Evolutionary conservation across 2,888 invertebrate species (phyloP).

Genomic region (Slavum lentiscoides): DNA sequence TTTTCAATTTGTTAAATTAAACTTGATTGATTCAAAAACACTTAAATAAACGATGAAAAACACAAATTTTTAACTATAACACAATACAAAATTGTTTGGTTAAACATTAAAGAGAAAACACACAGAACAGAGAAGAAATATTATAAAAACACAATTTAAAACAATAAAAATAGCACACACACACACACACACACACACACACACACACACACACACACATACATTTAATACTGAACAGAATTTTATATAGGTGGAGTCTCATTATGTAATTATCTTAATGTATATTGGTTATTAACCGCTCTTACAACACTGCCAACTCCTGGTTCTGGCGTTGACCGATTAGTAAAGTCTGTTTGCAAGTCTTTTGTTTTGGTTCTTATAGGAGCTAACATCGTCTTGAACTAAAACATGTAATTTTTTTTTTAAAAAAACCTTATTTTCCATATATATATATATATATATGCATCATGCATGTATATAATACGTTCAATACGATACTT

Average conservation of each 20-base stretch:
- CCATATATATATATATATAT: not conserved
- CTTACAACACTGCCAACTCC: conserved; percentile 37
- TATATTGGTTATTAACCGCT: conserved; percentile 49
- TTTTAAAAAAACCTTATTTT: too few species aligned
- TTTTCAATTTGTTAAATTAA: conserved; percentile 20
- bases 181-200: not conserved
- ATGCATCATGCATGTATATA: not conserved
- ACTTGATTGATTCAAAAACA: conserved; percentile 1
- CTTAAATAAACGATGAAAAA: conserved; percentile 7
- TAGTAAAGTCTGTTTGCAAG: conserved; percentile 38
- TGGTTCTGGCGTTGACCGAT: conserved; percentile 44
- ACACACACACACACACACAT: not conserved
- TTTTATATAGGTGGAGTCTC: conserved; percentile 21
- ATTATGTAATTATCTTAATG: conserved; percentile 37
- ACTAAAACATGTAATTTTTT: conserved; percentile 18
- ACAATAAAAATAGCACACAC: conserved; percentile 22
- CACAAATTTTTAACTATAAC: not conserved
- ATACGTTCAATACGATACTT: not conserved
- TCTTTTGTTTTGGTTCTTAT: conserved; percentile 52
- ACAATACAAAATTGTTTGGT: not conserved
- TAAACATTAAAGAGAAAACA: not conserved
- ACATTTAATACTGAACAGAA: conserved; percentile 46
- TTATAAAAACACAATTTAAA: not conserved
- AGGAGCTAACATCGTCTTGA: conserved; percentile 49
- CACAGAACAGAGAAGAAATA: not conserved